phyloP scores from a whole-genome alignment of 2,888 invertebrate species.

The Xanthia togata region DNA sequence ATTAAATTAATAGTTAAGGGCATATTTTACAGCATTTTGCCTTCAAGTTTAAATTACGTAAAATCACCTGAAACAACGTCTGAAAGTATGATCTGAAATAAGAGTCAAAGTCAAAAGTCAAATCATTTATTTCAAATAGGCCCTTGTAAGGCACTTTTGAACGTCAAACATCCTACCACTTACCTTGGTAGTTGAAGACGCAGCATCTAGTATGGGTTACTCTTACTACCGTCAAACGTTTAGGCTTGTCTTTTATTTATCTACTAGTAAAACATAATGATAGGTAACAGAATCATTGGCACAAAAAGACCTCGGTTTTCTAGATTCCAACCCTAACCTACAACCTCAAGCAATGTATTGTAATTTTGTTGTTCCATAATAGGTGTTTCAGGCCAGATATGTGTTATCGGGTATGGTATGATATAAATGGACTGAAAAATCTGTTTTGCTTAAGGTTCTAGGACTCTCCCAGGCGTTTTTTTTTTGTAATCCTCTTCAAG shows the following conservation, averaged over 20 bases:
- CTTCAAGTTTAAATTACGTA: neutral
- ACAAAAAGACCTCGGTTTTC: neutral
- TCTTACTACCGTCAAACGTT: neutral
- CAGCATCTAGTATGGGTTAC: neutral
- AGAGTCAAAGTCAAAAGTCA: too few species aligned
- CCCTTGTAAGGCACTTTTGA: too few species aligned
- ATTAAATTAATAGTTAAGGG: neutral
- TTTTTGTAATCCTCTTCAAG: neutral
- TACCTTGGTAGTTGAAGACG: constrained; percentile 26
- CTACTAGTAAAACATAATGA: neutral
- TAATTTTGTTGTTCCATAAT: neutral
- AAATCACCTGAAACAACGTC: neutral
- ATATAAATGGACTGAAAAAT: too few species aligned
- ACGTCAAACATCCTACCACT: constrained; percentile 4
- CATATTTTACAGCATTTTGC: neutral
- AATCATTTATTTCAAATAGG: too few species aligned
- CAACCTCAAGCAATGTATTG: neutral
- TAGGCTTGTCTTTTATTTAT: neutral
- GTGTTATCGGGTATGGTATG: too few species aligned
- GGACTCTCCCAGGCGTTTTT: too few species aligned
- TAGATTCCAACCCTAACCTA: neutral
- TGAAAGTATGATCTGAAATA: neutral
- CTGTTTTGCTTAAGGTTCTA: too few species aligned
- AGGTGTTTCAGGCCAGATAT: too few species aligned
- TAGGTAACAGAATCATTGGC: neutral